Base-by-base conservation (phyloP, 2,888 invertebrate genomes). In the Hololepta plana region DNA sequence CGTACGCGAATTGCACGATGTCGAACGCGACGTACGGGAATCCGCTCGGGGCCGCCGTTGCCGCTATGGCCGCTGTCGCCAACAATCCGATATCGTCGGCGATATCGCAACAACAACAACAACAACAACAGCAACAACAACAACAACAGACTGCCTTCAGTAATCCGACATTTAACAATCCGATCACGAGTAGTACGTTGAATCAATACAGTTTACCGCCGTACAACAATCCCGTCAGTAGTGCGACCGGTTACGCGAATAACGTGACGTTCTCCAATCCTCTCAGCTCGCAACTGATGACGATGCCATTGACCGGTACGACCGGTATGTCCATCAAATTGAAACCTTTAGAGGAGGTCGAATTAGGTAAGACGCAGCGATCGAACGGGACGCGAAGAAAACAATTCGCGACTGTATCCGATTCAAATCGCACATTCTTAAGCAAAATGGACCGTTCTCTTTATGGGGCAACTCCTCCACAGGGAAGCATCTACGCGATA, bases 271-370 rank as follows among this genome's bases (percentile, higher is more conserved):
- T 73, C 41, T 67, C 72, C 31, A 72, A 73, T 44, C 73, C 74
- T 10, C 51, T 74, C 33, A 56, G 38, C 54, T 66, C 38, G 47
- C 65, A 49, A 56, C 64, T 44, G 51, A 73, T 50, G 59, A 67
- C 57, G 38, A 43, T 49, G 4, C 34, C 34, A 8, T 4, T 28
- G 17, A 10, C 8, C 22, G 22, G 8, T 21, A 21, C 8, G 6
- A 20, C 14, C 9, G 27, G 30, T 12, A 34, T 34, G 35, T 26
- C 28, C 14, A 64, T 65, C 40, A 75, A 75, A 52, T 56, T 73
- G 51, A 75, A 76, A 52, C 68, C 72, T 33, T 57, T 74, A 48
- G 75, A 76, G 40, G 75, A 76, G 47, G 68, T 73, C 34, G 75
- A 75, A 41, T 59, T 74, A 35, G 70, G 72, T 35, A 35, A 44